Evolutionary conservation across 2,888 invertebrate genomes (phyloP).

Genomic region (Neoascia interrupta): DNA sequence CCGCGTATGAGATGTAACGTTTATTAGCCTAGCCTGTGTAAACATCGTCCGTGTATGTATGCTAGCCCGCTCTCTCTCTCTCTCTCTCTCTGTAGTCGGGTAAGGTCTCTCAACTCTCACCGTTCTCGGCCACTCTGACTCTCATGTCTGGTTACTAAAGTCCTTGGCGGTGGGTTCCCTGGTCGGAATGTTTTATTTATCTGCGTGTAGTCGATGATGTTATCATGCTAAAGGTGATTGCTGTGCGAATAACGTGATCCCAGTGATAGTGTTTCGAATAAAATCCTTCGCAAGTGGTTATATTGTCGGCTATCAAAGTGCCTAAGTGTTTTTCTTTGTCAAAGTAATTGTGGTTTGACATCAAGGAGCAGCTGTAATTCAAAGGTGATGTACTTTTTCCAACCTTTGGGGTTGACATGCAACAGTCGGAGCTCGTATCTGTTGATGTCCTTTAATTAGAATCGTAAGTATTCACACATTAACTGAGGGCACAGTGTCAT

Average conservation of each 20-base stretch:
- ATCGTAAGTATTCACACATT: conserved; percentile 34
- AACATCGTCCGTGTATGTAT: conserved; percentile 29
- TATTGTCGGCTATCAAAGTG: conserved; percentile 8
- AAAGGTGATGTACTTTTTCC: neutral
- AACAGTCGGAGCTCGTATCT: neutral
- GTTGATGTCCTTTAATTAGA: conserved; percentile 27
- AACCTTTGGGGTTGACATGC: neutral
- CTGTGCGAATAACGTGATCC: conserved; percentile 33
- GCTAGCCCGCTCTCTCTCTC: conserved; percentile 24
- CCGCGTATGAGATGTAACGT: conserved; percentile 30
- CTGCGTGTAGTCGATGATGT: conserved; percentile 49
- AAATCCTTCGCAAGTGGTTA: conserved; percentile 2
- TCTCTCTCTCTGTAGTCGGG: conserved; percentile 5
- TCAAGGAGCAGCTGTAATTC: conserved; percentile 4
- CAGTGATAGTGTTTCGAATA: conserved; percentile 13
- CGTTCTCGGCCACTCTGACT: neutral
- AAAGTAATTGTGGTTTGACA: neutral
- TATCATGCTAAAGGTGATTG: conserved; percentile 44
- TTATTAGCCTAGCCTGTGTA: conserved; percentile 49
- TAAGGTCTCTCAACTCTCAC: neutral
- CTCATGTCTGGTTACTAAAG: conserved; percentile 15
- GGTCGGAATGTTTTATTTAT: conserved; percentile 50
- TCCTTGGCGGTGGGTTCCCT: conserved; percentile 58
- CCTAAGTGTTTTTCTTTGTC: conserved; percentile 3
- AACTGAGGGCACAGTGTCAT: neutral